Evolutionary conservation across 2,113 vertebrate species (phyloP).

Genomic region (Corythoichthys intestinalis): DNA sequence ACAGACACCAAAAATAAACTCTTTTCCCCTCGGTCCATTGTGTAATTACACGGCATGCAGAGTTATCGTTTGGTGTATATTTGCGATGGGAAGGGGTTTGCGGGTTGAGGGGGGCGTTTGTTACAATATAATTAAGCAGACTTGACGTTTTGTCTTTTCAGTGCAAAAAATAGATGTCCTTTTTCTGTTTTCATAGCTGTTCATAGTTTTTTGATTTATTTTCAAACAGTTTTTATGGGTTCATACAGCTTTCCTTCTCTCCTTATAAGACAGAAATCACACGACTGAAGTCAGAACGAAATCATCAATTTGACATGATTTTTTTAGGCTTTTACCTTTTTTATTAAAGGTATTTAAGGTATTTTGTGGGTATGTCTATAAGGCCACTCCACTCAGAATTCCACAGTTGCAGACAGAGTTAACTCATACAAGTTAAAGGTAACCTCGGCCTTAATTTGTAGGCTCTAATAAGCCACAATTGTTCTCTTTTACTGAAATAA

Average conservation of each 20-base stretch:
- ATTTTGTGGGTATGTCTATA: too few species aligned
- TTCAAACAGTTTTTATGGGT: not conserved
- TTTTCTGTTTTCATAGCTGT: not conserved
- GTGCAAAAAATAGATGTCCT: slow-evolving; percentile 54
- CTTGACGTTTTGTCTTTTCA: slow-evolving; percentile 69
- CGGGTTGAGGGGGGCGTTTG: slow-evolving; percentile 53
- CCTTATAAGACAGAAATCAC: not conserved
- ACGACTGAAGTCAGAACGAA: not conserved
- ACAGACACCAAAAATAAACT: slow-evolving; percentile 72
- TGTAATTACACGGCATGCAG: slow-evolving; percentile 66
- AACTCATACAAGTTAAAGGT: too few species aligned
- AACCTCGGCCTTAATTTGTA: too few species aligned
- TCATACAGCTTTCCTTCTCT: not conserved
- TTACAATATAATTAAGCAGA: slow-evolving; percentile 72
- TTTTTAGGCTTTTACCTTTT: too few species aligned
- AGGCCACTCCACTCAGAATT: too few species aligned
- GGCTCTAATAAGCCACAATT: too few species aligned
- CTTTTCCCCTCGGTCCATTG: slow-evolving; percentile 64
- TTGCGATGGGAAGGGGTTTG: slow-evolving; percentile 70
- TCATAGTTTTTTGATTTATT: not conserved
- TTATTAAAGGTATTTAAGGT: too few species aligned
- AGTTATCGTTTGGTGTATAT: slow-evolving; percentile 64
- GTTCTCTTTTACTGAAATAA: too few species aligned
- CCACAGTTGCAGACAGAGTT: too few species aligned
- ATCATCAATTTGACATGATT: slow-evolving; percentile 3